Evolutionary conservation across 2,888 invertebrate species (phyloP).

Genomic region (Ophioninae sp.): DNA sequence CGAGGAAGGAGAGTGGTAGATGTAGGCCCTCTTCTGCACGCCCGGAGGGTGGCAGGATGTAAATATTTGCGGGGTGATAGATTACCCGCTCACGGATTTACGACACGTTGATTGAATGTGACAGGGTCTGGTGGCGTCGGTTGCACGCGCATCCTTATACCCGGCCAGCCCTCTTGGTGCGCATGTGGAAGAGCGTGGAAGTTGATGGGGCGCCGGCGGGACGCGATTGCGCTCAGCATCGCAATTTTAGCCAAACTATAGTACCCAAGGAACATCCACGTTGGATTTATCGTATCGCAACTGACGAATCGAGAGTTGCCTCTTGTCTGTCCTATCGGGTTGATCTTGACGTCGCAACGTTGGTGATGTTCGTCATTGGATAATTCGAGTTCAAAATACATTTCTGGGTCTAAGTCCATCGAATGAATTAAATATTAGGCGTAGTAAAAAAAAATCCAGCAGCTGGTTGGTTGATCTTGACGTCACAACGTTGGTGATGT

Average conservation of each 20-base stretch:
- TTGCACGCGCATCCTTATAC: slow-evolving; percentile 38
- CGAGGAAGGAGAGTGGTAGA: slow-evolving; percentile 13
- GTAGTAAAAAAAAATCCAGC: too few relatives aligned
- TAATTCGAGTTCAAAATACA: too few relatives aligned
- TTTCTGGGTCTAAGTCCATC: too few relatives aligned
- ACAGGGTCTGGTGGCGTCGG: slow-evolving; percentile 55
- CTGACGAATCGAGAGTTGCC: slow-evolving; percentile 18
- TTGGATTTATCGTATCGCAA: slow-evolving; percentile 61
- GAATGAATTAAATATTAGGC: too few relatives aligned
- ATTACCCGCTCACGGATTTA: slow-evolving; percentile 71
- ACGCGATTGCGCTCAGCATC: slow-evolving; percentile 60
- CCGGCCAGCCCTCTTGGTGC: slow-evolving; percentile 33
- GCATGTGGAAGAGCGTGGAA: slow-evolving; percentile 49
- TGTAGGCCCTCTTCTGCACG: slow-evolving; percentile 4
- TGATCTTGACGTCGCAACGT: neutral
- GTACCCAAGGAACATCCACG: slow-evolving; percentile 49
- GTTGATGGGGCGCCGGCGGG: slow-evolving; percentile 63
- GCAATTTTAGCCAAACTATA: slow-evolving; percentile 59
- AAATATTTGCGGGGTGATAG: slow-evolving; percentile 73
- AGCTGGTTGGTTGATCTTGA: neutral
- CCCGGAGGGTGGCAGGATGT: slow-evolving; percentile 57
- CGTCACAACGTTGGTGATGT: neutral
- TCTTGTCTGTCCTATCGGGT: neutral
- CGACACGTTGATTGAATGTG: slow-evolving; percentile 74
- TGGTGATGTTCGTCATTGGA: neutral